Conservation (phyloP, 2,797 vertebrate species). For the Halcyon smyrnensis region DNA sequence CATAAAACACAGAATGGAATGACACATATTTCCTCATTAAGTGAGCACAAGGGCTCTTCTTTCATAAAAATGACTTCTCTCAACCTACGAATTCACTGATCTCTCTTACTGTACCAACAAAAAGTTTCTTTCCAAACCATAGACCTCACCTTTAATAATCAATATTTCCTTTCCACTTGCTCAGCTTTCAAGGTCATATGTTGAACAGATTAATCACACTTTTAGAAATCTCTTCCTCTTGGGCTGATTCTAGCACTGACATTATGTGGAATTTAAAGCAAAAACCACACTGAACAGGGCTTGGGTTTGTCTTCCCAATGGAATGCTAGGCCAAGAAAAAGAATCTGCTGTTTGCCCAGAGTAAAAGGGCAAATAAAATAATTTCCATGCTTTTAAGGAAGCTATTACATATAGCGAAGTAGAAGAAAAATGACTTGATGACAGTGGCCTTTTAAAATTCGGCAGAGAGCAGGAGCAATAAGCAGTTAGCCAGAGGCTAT, state of each 20-base stretch:
- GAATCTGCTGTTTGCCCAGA: conserved; percentile 56
- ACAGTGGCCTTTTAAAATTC: conserved; percentile 47
- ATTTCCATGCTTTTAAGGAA: conserved; percentile 59
- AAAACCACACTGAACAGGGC: conserved; percentile 34
- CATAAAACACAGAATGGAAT: conserved; percentile 9
- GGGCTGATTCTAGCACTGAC: neutral
- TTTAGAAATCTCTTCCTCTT: conserved; percentile 23
- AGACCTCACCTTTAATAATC: conserved; percentile 56
- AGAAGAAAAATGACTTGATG: conserved; percentile 66
- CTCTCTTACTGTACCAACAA: conserved; percentile 4
- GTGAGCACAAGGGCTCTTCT: conserved; percentile 29
- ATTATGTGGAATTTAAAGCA: conserved; percentile 40
- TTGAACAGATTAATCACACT: conserved; percentile 53
- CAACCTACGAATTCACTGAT: neutral
- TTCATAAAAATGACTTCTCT: conserved; percentile 8
- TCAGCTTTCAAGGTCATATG: conserved; percentile 48
- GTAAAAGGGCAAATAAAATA: conserved; percentile 60
- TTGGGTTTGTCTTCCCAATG: conserved; percentile 2
- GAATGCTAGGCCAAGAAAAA: conserved; percentile 61
- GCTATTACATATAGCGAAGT: conserved; percentile 27
- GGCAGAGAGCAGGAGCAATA: neutral
- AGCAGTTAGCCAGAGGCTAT: conserved; percentile 34
- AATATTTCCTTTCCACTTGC: conserved; percentile 54
- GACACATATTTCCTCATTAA: conserved; percentile 7
- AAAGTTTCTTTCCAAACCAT: conserved; percentile 37